Evolutionary conservation across 1,140 invertebrate genomes (phyloP).

Genomic region (Drosophila pectinifera): DNA sequence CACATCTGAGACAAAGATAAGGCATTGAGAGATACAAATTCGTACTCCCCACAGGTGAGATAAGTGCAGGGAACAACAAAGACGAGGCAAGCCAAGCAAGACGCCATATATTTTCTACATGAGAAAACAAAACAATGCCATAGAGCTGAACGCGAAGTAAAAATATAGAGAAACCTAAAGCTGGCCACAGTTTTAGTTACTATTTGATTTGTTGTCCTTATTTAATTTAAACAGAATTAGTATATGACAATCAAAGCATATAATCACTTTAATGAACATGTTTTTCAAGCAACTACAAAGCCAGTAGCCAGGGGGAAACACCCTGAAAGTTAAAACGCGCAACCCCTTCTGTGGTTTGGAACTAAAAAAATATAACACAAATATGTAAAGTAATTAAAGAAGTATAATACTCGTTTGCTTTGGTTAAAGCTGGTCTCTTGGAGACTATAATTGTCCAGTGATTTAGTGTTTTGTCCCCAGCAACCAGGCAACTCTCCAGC

Average conservation of each 20-base stretch:
- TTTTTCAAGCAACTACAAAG: not conserved
- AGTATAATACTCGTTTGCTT: not conserved
- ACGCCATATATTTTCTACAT: slow-evolving; percentile 3
- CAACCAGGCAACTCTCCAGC: slow-evolving; percentile 2
- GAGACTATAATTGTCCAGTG: not conserved
- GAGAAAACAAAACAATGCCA: not conserved
- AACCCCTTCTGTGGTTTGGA: not conserved
- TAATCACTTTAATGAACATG: slow-evolving; percentile 8
- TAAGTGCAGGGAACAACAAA: slow-evolving; percentile 41
- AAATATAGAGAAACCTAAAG: not conserved
- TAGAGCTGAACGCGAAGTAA: not conserved
- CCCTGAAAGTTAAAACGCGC: not conserved
- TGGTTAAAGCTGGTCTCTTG: not conserved
- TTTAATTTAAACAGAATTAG: not conserved
- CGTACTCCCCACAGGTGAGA: slow-evolving; percentile 37
- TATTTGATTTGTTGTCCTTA: not conserved
- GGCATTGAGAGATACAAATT: slow-evolving; percentile 58
- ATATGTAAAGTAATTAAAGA: not conserved
- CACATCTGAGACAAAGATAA: slow-evolving; percentile 68
- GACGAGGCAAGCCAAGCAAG: slow-evolving; percentile 41
- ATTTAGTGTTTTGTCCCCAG: slow-evolving; percentile 1
- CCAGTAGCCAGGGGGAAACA: too few relatives aligned
- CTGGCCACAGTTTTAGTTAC: not conserved
- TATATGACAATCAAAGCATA: not conserved
- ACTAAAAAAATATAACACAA: not conserved